A percentile compares a stretch with the other conserved stretches of the same genome.
Evolutionary conservation across 2,113 vertebrate genomes (phyloP).

Genomic region (Gnathonemus longibarbis): DNA sequence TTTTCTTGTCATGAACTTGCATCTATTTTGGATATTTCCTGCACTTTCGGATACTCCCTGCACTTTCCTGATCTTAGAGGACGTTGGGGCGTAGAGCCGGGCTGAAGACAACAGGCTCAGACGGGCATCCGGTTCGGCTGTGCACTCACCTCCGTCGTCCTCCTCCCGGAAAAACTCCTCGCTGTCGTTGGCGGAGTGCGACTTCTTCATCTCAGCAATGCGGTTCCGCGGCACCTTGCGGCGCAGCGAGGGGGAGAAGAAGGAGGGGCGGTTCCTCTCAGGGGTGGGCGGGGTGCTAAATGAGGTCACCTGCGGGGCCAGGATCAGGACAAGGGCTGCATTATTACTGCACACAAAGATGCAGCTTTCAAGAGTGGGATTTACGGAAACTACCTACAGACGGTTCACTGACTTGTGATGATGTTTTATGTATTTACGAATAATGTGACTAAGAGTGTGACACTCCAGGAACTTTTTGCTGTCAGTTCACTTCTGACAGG

Average conservation of each 20-base stretch:
- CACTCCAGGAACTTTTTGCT: neutral
- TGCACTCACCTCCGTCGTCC: constrained; percentile 62
- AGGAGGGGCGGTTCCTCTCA: constrained; percentile 84
- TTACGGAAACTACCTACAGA: neutral
- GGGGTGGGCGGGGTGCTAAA: constrained; percentile 96
- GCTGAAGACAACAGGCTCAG: neutral
- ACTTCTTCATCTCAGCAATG: constrained; percentile 95
- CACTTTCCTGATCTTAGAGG: neutral
- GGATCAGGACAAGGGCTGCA: neutral
- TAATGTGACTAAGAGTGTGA: neutral
- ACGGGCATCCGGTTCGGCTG: neutral
- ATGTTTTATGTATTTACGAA: neutral
- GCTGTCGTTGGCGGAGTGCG: constrained; percentile 94
- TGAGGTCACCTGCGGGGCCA: constrained; percentile 75
- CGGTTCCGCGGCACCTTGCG: constrained; percentile 82
- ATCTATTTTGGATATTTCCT: neutral
- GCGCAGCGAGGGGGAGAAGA: constrained; percentile 92
- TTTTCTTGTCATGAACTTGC: neutral
- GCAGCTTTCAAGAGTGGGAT: neutral
- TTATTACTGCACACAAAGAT: neutral
- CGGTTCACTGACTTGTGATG: neutral
- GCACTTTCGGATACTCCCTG: neutral
- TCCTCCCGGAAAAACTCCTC: constrained; percentile 96
- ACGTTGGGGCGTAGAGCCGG: neutral
- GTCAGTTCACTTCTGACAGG: neutral